phyloP scores from a whole-genome alignment of 1,140 invertebrate genomes.

The Drosophila navojoa region DNA sequence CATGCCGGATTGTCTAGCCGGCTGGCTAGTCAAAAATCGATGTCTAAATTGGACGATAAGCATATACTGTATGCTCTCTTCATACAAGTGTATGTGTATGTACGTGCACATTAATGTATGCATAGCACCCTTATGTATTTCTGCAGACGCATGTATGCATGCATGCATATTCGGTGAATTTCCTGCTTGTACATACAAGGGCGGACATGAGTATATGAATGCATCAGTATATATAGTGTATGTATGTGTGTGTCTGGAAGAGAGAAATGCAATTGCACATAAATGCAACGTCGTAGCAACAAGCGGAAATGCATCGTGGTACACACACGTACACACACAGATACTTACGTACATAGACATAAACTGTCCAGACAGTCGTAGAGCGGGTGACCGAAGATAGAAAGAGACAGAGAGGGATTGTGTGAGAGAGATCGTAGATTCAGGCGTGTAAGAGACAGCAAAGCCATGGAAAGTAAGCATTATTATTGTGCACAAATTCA shows the following conservation, averaged over 20 bases:
- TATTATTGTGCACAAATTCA: conserved; percentile 67
- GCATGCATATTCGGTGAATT: conserved; percentile 7
- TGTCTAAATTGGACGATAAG: conserved; percentile 1
- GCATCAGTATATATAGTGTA: conserved; percentile 1
- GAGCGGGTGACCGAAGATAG: not conserved
- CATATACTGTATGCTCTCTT: not conserved
- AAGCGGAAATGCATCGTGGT: conserved; percentile 66
- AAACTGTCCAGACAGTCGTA: conserved; percentile 55
- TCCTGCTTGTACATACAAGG: not conserved
- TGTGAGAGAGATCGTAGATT: conserved; percentile 1
- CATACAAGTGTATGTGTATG: not conserved
- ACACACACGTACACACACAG: conserved; percentile 11
- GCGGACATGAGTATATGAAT: conserved; percentile 1
- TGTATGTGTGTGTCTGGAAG: conserved; percentile 6
- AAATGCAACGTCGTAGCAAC: conserved; percentile 50
- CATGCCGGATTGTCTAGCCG: conserved; percentile 2
- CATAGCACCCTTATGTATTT: conserved; percentile 1
- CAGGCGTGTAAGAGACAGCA: conserved; percentile 15
- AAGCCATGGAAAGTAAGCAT: conserved; percentile 59
- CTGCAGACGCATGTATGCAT: not conserved
- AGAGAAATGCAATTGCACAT: conserved; percentile 31
- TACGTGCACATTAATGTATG: not conserved
- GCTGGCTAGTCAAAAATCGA: conserved; percentile 9
- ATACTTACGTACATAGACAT: conserved; percentile 34
- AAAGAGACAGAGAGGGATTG: conserved; percentile 20